Conservation (phyloP, 2,113 vertebrate species). For the Eptesicus fuscus region DNA sequence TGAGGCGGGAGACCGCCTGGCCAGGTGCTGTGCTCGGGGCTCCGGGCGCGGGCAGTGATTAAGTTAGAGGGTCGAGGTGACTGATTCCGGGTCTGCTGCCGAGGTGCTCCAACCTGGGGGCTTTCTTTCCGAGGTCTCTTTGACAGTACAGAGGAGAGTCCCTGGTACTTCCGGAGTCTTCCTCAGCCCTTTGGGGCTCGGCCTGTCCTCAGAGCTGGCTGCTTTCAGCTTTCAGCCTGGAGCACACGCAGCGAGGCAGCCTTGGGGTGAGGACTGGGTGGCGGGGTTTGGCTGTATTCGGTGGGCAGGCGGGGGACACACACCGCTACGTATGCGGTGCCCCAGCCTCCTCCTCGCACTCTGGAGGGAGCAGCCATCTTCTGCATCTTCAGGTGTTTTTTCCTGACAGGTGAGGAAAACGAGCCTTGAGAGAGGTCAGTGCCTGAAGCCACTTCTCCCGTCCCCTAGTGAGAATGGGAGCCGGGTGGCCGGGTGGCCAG, state of each 20-base stretch:
- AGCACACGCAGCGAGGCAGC: too few species aligned
- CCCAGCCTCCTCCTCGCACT: neutral
- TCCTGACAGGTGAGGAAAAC: neutral
- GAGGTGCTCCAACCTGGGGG: neutral
- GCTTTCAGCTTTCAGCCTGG: neutral
- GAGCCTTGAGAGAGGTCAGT: neutral
- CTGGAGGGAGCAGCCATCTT: too few species aligned
- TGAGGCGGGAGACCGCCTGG: neutral
- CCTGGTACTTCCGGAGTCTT: neutral
- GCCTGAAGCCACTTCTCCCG: neutral
- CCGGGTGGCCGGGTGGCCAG: neutral
- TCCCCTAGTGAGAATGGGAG: neutral
- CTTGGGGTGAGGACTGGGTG: neutral
- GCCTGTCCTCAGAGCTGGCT: neutral
- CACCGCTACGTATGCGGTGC: fast-evolving
- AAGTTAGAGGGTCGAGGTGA: fast-evolving
- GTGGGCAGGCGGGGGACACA: neutral
- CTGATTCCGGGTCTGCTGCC: too few species aligned
- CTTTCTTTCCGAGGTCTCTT: neutral
- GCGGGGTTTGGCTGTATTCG: fast-evolving
- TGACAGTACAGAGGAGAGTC: neutral
- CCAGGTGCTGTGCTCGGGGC: neutral
- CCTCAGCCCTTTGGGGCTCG: neutral
- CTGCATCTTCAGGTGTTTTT: neutral
- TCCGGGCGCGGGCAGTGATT: fast-evolving